Base-by-base conservation (phyloP, 2,797 vertebrate species). In the Buceros bicornis region DNA sequence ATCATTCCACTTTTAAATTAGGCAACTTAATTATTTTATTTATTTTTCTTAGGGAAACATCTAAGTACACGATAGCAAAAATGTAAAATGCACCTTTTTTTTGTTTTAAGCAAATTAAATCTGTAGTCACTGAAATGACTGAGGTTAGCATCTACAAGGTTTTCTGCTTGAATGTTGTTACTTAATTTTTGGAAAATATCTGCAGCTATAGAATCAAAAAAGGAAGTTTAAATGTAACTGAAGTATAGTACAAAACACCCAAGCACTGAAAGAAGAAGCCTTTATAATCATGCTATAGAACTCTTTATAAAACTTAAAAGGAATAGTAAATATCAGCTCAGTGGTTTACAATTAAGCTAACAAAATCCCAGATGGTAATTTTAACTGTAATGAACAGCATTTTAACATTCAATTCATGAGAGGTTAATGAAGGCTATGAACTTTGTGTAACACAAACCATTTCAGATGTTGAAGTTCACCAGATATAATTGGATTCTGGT, bases 401-500 rank as follows among this genome's bases (percentile, higher is more conserved):
- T 97, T 97, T 95, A 98, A 97, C 97, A 95, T 95, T 98, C 96
- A 97, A 94, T 97, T 97, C 96, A 97, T 78, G 97, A 98, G 97
- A 98, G 98, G 97, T 98, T 98, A 98, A 98, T 96, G 97, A 98
- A 98, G 97, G 97, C 97, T 97, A 95, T 96, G 98, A 98, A 98
- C 97, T 96, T 84, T 83, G 96, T 97, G 98, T 98, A 98, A 98
- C 97, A 96, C 29, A 93, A 98, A 97, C 97, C 80, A 5, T 98
- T 98, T 97, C 98, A 98, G 98, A 98, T 98, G 98, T 61, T 73
- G 87, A 81, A 88, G 96, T 85, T 99, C 98, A 99, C 98, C 99
- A 98, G 96, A 99, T 98, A 70, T 99, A 99, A 98, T 99, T 99
- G 97, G 98, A 98, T 97, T 99, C 99, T 66, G 98, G 98, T 85